Conservation (phyloP, 2,113 vertebrate species). For the Apistogramma diplotaenia region DNA sequence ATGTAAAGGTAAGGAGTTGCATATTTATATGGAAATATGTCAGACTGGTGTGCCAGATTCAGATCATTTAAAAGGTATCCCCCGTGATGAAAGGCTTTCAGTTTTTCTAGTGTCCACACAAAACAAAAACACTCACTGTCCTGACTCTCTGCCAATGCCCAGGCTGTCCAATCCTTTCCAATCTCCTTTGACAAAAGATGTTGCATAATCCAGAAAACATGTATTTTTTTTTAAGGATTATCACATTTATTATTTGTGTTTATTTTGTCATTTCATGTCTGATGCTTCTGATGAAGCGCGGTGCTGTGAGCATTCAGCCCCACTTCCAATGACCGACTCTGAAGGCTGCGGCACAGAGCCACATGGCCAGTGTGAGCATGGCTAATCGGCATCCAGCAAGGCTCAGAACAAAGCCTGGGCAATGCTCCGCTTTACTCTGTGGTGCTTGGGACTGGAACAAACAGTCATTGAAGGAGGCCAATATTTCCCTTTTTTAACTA, state of each 20-base stretch:
- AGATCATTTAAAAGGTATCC: not conserved
- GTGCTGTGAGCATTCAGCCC: slow-evolving; percentile 3
- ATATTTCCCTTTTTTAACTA: slow-evolving; percentile 1
- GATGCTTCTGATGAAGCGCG: not conserved
- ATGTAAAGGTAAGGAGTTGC: not conserved
- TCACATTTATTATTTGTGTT: not conserved
- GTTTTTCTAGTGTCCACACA: not conserved
- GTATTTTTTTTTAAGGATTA: not conserved
- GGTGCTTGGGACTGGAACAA: slow-evolving; percentile 39
- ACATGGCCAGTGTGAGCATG: slow-evolving; percentile 46
- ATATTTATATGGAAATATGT: not conserved
- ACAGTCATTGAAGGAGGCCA: slow-evolving; percentile 5
- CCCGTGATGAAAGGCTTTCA: not conserved
- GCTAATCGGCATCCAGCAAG: slow-evolving; percentile 49
- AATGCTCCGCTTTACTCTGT: slow-evolving; percentile 9
- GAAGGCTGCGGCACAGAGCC: slow-evolving; percentile 38
- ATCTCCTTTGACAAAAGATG: not conserved
- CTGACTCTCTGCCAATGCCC: not conserved
- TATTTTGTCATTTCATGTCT: not conserved
- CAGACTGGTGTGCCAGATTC: not conserved
- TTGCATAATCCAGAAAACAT: not conserved
- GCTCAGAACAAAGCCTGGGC: slow-evolving; percentile 62
- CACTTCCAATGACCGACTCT: not conserved
- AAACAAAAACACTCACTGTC: not conserved
- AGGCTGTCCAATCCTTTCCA: not conserved